Base-by-base conservation (phyloP, 2,888 invertebrate species). In the Xestia ashworthii region DNA sequence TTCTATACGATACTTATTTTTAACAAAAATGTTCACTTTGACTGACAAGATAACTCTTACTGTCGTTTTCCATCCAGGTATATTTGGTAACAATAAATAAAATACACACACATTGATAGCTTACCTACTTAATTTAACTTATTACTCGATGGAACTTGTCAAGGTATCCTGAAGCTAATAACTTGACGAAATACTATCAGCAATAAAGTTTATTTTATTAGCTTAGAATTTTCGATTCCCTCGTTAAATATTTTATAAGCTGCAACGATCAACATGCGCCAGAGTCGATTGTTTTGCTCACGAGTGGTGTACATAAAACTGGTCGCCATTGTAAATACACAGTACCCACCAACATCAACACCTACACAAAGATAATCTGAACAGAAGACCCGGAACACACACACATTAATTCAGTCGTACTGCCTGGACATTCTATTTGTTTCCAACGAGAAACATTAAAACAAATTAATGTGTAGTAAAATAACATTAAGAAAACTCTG, bases 401-500 rank as follows among this genome's bases (percentile, higher is more conserved):
- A 68, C 70, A 78, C 81, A 86, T 86, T 81, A 83, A 83, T 87
- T 81, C 76, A 84, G 55, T 76, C 75, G 71, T 83, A 78, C 74
- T 19, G 71, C 50, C 78, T 76, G 80, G 77, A 79, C 74, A 80
- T 79, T 83, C 53, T 83, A 80, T 83, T 78, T 82, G 80, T 89
- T 83, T 82, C 81, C 67, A 84, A 81, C 72, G 62, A 79, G 65
- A 58, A 80, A 87, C 90, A 90, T 90, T 89, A 88, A 87, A 88
- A 88, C 82, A 87, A 90, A 91, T 90, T 89, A 91, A 92, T 91
- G 89, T 90, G 86, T 87, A 83, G 86, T 89, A 87, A 90, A 89
- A 87, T 84, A 88, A 84, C 87, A 87, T 89, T 89, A 85, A 82
- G 86, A 88, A 89, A 89, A 88, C 79, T 79, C 75, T 82, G 90